Evolutionary conservation across 2,113 vertebrate genomes (phyloP).

Genomic region (Prunella himalayana): DNA sequence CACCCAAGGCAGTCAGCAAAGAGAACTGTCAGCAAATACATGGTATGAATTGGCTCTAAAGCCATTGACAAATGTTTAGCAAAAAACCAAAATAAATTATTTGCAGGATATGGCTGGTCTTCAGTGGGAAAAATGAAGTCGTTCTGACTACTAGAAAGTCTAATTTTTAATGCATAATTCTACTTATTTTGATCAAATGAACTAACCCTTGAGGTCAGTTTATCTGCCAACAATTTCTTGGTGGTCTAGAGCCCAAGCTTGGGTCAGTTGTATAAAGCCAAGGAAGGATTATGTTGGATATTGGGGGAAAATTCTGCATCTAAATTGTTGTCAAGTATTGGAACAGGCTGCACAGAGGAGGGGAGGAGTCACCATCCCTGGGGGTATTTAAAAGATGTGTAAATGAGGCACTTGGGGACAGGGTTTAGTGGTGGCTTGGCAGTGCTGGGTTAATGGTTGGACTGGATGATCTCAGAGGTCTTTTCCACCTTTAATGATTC

Average conservation of each 20-base stretch:
- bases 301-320: neutral
- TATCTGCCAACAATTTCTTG: neutral
- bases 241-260: neutral
- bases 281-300: neutral
- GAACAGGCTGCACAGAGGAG: neutral
- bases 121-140: neutral
- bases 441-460: neutral
- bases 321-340: neutral
- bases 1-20: neutral
- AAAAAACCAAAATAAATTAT: neutral
- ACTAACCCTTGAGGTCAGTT: neutral
- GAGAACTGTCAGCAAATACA: neutral
- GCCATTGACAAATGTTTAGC: rapidly evolving
- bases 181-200: neutral
- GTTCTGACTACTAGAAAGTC: neutral
- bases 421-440: neutral
- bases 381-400: neutral
- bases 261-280: neutral
- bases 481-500: neutral
- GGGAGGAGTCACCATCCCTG: neutral
- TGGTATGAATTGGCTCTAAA: neutral
- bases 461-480: rapidly evolving
- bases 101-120: neutral
- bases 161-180: neutral
- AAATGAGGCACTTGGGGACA: too few relatives aligned